Conservation (phyloP, 2,113 vertebrate genomes). For the Etheostoma cragini region DNA sequence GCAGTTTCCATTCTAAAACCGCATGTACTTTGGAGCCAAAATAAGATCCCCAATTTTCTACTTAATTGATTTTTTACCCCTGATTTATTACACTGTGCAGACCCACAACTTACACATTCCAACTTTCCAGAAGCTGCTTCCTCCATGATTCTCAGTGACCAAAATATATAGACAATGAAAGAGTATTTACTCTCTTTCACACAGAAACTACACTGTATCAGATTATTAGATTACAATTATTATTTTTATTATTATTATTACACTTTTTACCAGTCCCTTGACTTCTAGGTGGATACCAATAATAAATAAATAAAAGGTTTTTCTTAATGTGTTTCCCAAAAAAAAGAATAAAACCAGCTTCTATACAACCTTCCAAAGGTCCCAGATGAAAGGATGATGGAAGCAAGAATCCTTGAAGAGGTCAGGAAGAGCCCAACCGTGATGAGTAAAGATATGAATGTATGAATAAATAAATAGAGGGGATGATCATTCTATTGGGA, state of each 20-base stretch:
- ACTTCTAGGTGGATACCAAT: background rate
- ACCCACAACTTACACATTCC: background rate
- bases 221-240: background rate
- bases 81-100: conserved; percentile 1
- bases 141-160: background rate
- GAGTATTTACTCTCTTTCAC: too few species aligned
- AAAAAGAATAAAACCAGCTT: background rate
- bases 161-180: too few species aligned
- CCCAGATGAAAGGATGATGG: conserved; percentile 15
- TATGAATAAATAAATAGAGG: conserved; percentile 41
- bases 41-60: conserved; percentile 11
- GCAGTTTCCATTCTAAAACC: conserved; percentile 16
- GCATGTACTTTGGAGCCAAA: background rate
- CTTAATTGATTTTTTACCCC: conserved; percentile 8
- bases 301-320: background rate
- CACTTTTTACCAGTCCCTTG: background rate
- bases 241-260: background rate
- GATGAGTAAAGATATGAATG: conserved; percentile 48
- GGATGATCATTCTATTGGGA: conserved; percentile 21
- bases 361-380: conserved; percentile 11
- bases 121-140: background rate
- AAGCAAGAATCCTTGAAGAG: conserved; percentile 33
- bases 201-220: too few species aligned
- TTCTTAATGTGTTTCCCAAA: too few species aligned
- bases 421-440: conserved; percentile 28